A percentile compares a stretch with the other conserved stretches of the same genome.
Evolutionary conservation across 2,888 invertebrate species (phyloP).

Genomic region (Drosophila glabriapex): DNA sequence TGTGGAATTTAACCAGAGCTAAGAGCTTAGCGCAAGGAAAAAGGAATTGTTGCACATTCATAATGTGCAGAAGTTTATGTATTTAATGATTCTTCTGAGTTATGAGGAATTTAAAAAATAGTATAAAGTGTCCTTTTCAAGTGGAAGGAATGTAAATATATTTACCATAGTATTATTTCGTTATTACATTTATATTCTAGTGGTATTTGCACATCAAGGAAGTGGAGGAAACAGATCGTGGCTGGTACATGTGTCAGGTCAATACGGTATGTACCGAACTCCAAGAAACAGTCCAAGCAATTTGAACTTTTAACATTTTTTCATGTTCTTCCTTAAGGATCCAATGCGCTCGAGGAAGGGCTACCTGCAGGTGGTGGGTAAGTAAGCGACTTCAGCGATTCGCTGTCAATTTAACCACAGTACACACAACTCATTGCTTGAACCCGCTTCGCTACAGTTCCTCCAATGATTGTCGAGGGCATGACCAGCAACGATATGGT

Average conservation of each 20-base stretch:
- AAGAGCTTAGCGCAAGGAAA: not conserved
- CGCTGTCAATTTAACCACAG: slow-evolving; percentile 26
- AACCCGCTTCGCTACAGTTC: slow-evolving; percentile 88
- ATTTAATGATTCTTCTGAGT: not conserved
- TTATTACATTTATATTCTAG: slow-evolving; percentile 11
- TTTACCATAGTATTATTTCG: not conserved
- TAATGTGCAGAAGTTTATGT: not conserved
- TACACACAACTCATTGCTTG: slow-evolving; percentile 9
- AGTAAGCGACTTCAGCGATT: slow-evolving; percentile 84
- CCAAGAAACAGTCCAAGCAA: not conserved
- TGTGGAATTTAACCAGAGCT: not conserved
- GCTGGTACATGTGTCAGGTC: slow-evolving; percentile 97
- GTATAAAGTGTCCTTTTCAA: not conserved
- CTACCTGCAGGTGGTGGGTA: slow-evolving; percentile 96
- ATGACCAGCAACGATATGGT: slow-evolving; percentile 97
- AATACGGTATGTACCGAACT: slow-evolving; percentile 87
- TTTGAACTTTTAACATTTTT: not conserved
- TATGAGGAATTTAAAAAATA: not conserved
- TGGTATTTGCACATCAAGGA: slow-evolving; percentile 96
- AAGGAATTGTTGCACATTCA: not conserved
- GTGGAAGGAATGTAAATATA: too few species aligned
- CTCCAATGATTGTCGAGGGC: slow-evolving; percentile 94
- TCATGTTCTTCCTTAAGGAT: slow-evolving; percentile 85
- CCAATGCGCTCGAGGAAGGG: slow-evolving; percentile 97
- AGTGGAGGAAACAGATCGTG: slow-evolving; percentile 94